Percentiles rank a stretch among this genome's conserved stretches.
phyloP scores from a whole-genome alignment of 2,888 invertebrate genomes.

The Gibbula magus region DNA sequence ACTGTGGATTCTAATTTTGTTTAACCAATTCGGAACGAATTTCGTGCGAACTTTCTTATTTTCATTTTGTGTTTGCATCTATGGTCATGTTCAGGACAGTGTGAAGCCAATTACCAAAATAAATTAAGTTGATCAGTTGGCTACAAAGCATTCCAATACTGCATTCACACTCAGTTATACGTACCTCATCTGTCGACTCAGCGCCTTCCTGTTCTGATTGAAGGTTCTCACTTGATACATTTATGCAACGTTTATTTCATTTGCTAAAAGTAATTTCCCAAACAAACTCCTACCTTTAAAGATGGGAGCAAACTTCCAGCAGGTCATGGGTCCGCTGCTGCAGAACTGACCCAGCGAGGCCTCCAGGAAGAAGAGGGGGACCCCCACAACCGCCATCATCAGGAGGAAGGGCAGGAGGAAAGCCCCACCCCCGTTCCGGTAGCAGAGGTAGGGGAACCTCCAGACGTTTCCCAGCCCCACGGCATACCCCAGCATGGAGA shows the following conservation, averaged over 20 bases:
- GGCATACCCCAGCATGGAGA: slow-evolving; percentile 59
- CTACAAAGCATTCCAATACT: too few relatives aligned
- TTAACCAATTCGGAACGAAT: too few relatives aligned
- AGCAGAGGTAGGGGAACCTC: slow-evolving; percentile 79
- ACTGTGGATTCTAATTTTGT: too few relatives aligned
- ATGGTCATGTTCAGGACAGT: too few relatives aligned
- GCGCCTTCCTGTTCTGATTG: too few relatives aligned
- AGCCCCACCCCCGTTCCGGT: slow-evolving; percentile 72
- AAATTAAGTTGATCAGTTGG: too few relatives aligned
- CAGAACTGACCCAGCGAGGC: slow-evolving; percentile 73
- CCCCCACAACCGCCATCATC: slow-evolving; percentile 72
- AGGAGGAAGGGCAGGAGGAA: slow-evolving; percentile 73
- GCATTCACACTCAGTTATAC: too few relatives aligned
- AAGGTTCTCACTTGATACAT: too few relatives aligned
- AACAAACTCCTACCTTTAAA: slow-evolving; percentile 69
- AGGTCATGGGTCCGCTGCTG: slow-evolving; percentile 73
- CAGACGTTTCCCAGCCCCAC: slow-evolving; percentile 77
- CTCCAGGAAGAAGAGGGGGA: slow-evolving; percentile 74
- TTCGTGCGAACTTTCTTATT: too few relatives aligned
- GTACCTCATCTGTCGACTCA: too few relatives aligned
- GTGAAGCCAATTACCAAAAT: too few relatives aligned
- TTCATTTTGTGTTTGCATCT: too few relatives aligned
- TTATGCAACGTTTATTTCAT: slow-evolving; percentile 4
- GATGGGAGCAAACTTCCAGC: slow-evolving; percentile 73
- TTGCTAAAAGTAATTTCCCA: neutral